Conservation (phyloP, 2,888 invertebrate species). For the Balanococcus diminutus region DNA sequence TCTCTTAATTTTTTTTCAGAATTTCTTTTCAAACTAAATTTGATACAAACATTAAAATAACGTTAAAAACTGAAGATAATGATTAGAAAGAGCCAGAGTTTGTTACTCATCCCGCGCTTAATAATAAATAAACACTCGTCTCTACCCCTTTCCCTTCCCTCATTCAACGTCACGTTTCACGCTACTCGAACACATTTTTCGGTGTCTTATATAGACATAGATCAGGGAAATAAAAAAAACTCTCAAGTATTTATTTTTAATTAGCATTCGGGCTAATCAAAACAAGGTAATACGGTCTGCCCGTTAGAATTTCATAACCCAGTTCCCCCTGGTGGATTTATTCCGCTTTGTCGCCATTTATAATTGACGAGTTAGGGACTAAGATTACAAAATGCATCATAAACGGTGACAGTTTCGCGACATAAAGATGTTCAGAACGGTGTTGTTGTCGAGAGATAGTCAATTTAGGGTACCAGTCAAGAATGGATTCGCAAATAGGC, state of each 20-base stretch:
- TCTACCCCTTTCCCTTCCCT: too few relatives aligned
- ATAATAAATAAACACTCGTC: too few relatives aligned
- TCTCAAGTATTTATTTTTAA: constrained; percentile 29
- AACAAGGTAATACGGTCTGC: not conserved
- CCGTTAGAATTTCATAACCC: not conserved
- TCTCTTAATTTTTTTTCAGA: too few relatives aligned
- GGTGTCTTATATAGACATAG: not conserved
- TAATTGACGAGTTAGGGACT: not conserved
- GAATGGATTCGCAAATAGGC: not conserved
- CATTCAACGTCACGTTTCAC: not conserved
- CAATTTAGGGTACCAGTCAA: not conserved
- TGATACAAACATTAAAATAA: too few relatives aligned
- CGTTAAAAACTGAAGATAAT: too few relatives aligned
- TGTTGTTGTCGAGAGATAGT: not conserved
- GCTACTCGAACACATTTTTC: not conserved
- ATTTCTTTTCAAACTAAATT: too few relatives aligned
- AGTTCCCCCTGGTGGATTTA: not conserved
- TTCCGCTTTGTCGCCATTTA: constrained; percentile 37
- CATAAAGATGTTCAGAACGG: not conserved
- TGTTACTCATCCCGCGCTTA: too few relatives aligned
- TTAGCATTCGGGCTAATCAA: not conserved
- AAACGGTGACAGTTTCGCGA: not conserved
- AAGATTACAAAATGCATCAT: not conserved
- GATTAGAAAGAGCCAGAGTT: too few relatives aligned
- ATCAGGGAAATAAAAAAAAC: not conserved